phyloP scores from a whole-genome alignment of 2,888 invertebrate genomes.

The Nomada goodeniana region DNA sequence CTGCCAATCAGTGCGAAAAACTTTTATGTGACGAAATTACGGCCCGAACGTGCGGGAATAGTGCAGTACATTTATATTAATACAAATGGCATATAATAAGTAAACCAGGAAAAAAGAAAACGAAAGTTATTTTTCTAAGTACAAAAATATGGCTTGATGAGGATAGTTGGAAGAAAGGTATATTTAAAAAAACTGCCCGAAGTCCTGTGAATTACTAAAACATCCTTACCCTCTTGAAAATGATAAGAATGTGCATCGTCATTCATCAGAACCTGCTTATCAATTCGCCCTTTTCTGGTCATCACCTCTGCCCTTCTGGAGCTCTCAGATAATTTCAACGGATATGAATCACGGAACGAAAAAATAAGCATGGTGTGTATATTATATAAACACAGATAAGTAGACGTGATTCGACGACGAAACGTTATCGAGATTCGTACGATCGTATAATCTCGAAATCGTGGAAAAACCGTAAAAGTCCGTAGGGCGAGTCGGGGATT shows the following conservation, averaged over 20 bases:
- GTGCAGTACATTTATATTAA: background rate
- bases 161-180: no score
- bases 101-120: no score
- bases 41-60: constrained; percentile 2
- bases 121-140: background rate
- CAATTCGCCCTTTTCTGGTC: background rate
- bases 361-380: background rate
- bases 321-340: background rate
- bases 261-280: constrained; percentile 5
- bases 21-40: background rate
- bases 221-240: no score
- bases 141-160: no score
- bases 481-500: no score
- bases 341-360: background rate
- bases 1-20: constrained; percentile 44
- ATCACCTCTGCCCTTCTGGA: background rate
- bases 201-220: no score
- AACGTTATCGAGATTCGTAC: background rate
- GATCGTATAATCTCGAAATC: no score
- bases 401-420: background rate
- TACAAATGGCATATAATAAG: no score
- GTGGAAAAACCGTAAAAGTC: no score
- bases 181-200: no score
- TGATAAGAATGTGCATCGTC: background rate
- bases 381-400: background rate